Evolutionary conservation across 2,113 vertebrate species (phyloP), one percentile per base, ranked within the genome.

Genomic region (Cyprinus carpio): DNA sequence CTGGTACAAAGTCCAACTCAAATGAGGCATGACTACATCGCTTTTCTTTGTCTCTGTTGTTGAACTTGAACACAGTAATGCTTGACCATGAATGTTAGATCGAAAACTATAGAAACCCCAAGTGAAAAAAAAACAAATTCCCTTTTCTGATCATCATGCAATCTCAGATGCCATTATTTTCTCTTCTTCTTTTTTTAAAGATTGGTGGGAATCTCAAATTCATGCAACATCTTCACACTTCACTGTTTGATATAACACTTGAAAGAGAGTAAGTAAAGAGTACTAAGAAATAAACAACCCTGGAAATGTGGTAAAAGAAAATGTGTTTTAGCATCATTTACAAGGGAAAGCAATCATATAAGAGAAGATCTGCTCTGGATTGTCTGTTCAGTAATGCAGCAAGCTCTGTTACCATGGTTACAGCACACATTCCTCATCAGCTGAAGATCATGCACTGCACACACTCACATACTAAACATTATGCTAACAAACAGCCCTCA

Each of bases 341-440:
- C 8, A 15, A 67, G 11, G 43, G 43, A 12, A 46, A 46, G 43
- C 11, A 46, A 46, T 77, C 27, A 51, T 64, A 43, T 46, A 31
- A 1, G 18, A 49, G 40, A 29, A 25, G 43, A 9, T 13, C 46
- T 31, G 43, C 27, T 23, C 43, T 27, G 18, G 27, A 13, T 65
- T 34, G n/a, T n/a, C 23, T 76, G 27, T 43, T 51, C 40, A 49
- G 74, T 54, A 77, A 84, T 67, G 60, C 83, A 67, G 60, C 43
- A 67, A 77, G 83, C 60, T 49, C 49, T 25, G 49, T 77, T 46
- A 37, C 83, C 83, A 84, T 84, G 83, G 83, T 84, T 84, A 84
- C 83, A 77, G 23, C 58, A 49, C 83, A 62, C 69, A 46, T 84
- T 11, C 31, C 23, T 79, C 31, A 79, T 40, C 31, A 60, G 76